Conservation (phyloP, 2,888 invertebrate species). For the Dynastes hyllus region DNA sequence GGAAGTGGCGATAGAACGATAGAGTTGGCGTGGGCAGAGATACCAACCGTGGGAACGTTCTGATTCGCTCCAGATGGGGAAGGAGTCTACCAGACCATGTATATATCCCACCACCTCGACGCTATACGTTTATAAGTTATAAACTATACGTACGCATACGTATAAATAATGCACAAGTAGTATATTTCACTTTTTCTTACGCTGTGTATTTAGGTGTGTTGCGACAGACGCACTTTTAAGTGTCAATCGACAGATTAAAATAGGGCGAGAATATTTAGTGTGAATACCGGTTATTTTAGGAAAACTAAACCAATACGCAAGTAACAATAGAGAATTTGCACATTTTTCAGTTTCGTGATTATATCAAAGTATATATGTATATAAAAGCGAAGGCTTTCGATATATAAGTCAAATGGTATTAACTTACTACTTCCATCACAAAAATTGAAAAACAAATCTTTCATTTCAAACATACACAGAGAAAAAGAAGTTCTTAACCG, state of each 20-base stretch:
- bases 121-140: not conserved
- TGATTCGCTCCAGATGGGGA: constrained; percentile 55
- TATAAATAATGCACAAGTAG: not conserved
- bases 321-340: too few species aligned
- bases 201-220: not conserved
- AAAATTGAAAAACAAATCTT: too few species aligned
- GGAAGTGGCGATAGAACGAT: constrained; percentile 56
- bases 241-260: not conserved
- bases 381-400: too few species aligned
- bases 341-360: too few species aligned
- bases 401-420: too few species aligned
- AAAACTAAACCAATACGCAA: too few species aligned
- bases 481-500: too few species aligned
- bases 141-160: not conserved
- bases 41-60: constrained; percentile 58
- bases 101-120: constrained; percentile 55
- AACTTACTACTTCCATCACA: too few species aligned
- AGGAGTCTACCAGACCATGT: constrained; percentile 50
- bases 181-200: not conserved
- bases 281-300: too few species aligned
- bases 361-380: too few species aligned
- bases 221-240: not conserved
- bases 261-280: too few species aligned
- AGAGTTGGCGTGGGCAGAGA: constrained; percentile 57
- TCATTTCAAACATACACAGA: too few species aligned